These are phyloP conservation scores for Microplitis demolitor DNA, from an alignment of 1,140 invertebrate genomes.

Conservation along the genomic window DNA sequence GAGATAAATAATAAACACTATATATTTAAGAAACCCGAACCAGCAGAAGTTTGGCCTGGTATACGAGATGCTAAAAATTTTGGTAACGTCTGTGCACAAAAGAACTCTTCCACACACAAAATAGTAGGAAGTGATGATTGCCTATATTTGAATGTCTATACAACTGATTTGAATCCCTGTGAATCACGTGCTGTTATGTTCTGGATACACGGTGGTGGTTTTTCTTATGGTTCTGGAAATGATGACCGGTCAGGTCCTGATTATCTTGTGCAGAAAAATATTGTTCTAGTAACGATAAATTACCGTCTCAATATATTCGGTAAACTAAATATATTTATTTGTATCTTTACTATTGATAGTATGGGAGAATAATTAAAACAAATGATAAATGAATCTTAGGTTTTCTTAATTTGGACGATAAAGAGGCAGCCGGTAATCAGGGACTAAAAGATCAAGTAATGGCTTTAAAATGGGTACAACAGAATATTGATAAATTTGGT, in stretches of 20 bases:
- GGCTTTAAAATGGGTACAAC: not conserved
- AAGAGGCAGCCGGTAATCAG: slow-evolving; percentile 59
- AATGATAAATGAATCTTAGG: slow-evolving; percentile 25
- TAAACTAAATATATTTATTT: slow-evolving; percentile 22
- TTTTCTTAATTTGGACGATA: slow-evolving; percentile 41
- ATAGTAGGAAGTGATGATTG: slow-evolving; percentile 71
- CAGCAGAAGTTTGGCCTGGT: slow-evolving; percentile 63
- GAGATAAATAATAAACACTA: too few relatives aligned
- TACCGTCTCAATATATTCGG: slow-evolving; percentile 64
- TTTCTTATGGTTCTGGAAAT: slow-evolving; percentile 57
- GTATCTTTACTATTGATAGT: too few relatives aligned
- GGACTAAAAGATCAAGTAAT: not conserved
- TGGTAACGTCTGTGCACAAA: slow-evolving; percentile 62
- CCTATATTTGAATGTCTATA: slow-evolving; percentile 83
- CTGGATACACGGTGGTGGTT: slow-evolving; percentile 68
- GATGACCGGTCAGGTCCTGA: slow-evolving; percentile 54
- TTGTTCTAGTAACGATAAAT: slow-evolving; percentile 67
- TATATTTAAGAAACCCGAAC: slow-evolving; percentile 61
- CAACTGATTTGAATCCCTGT: slow-evolving; percentile 54
- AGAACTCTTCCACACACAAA: slow-evolving; percentile 5
- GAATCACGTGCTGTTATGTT: slow-evolving; percentile 55
- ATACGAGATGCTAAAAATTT: slow-evolving; percentile 62
- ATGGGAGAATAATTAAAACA: too few relatives aligned
- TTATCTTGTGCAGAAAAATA: slow-evolving; percentile 61
- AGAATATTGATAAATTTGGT: not conserved